Conservation (phyloP, 2,113 vertebrate species). For the Ptilonorhynchus violaceus region DNA sequence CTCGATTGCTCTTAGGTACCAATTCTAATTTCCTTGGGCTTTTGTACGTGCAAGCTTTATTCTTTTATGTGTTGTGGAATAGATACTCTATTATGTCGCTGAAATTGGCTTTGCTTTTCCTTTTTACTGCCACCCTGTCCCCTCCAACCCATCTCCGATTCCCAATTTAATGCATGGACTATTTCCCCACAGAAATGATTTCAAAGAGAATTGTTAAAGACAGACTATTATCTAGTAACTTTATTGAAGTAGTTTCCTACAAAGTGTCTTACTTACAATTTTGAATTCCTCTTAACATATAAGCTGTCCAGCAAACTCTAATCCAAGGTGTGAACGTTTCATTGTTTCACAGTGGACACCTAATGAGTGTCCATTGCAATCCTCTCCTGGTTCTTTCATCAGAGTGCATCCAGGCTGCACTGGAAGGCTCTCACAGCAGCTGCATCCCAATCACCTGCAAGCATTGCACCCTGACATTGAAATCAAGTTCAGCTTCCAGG, state of each 20-base stretch:
- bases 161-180: background rate
- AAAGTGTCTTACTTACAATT: background rate
- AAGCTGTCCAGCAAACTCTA: background rate
- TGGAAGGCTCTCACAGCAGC: background rate
- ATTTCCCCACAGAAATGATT: background rate
- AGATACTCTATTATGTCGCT: background rate
- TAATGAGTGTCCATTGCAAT: accelerated
- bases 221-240: background rate
- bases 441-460: background rate
- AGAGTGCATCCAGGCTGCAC: background rate
- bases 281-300: background rate
- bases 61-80: background rate
- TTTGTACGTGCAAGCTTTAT: background rate
- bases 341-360: too few relatives aligned
- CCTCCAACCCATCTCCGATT: background rate
- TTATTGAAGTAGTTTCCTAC: background rate
- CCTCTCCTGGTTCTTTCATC: background rate
- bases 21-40: background rate
- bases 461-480: background rate
- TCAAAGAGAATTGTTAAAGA: background rate
- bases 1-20: background rate
- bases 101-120: background rate
- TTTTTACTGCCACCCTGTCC: background rate
- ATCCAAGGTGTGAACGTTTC: background rate
- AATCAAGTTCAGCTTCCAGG: background rate